Conservation (phyloP, 1,140 invertebrate genomes). For the Spodoptera litura region DNA sequence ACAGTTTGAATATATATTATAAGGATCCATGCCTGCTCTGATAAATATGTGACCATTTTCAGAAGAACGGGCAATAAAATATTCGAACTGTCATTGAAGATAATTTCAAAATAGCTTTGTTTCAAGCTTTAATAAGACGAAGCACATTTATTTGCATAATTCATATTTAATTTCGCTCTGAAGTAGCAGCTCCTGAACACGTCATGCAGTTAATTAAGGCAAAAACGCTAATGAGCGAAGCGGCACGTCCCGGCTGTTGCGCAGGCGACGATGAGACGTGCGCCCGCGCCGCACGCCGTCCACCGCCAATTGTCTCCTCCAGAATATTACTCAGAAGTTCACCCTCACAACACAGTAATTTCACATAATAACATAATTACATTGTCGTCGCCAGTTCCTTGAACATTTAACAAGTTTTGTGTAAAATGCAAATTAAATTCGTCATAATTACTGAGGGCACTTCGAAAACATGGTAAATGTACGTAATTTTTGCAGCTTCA, state of each 20-base stretch:
- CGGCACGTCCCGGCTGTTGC: slow-evolving; percentile 12
- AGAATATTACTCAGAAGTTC: slow-evolving; percentile 37
- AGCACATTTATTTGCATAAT: slow-evolving; percentile 28
- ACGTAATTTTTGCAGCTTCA: not conserved
- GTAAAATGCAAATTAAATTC: slow-evolving; percentile 54
- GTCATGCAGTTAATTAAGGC: slow-evolving; percentile 19
- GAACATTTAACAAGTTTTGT: slow-evolving; percentile 46
- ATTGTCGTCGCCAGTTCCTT: slow-evolving; percentile 23
- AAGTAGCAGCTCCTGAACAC: slow-evolving; percentile 10
- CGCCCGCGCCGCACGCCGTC: not conserved
- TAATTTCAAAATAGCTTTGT: slow-evolving; percentile 17
- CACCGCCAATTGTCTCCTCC: slow-evolving; percentile 1
- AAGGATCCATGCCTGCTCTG: no score
- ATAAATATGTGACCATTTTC: not conserved
- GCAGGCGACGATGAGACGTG: slow-evolving; percentile 20
- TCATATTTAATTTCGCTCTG: slow-evolving; percentile 31
- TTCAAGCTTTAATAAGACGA: not conserved
- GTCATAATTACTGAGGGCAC: slow-evolving; percentile 20
- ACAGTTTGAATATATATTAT: not conserved
- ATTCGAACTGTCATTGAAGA: not conserved
- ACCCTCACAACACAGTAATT: slow-evolving; percentile 35
- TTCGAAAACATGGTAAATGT: slow-evolving; percentile 11
- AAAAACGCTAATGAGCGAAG: slow-evolving; percentile 36
- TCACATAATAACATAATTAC: slow-evolving; percentile 50
- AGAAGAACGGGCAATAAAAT: not conserved